Evolutionary conservation across 2,888 invertebrate species (phyloP).

Genomic region (Emmelina monodactyla): DNA sequence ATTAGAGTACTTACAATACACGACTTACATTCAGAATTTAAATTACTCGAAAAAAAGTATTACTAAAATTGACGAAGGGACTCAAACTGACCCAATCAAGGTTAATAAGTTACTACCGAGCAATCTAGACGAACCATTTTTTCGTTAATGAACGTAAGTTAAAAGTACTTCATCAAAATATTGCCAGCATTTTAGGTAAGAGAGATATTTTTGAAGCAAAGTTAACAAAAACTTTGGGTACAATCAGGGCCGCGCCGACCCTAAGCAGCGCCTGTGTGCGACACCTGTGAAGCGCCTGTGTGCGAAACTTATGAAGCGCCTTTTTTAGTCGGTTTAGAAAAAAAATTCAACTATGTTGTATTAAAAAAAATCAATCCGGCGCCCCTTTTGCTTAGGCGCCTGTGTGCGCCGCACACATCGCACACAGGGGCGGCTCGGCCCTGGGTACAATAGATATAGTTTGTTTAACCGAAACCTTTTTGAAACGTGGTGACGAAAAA

Average conservation of each 20-base stretch:
- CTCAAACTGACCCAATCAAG: neutral
- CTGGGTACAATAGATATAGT: conserved; percentile 7
- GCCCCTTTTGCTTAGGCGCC: too few relatives aligned
- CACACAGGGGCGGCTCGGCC: too few relatives aligned
- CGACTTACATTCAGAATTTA: neutral
- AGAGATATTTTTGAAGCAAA: conserved; percentile 9
- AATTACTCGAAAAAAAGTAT: neutral
- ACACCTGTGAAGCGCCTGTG: too few relatives aligned
- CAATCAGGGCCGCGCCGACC: too few relatives aligned
- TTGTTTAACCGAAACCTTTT: conserved; percentile 11
- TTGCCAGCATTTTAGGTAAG: conserved; percentile 7
- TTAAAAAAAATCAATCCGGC: too few relatives aligned
- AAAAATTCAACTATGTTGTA: too few relatives aligned
- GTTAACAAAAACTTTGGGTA: neutral
- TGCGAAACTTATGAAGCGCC: too few relatives aligned
- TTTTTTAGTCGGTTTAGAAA: too few relatives aligned
- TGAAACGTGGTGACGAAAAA: conserved; percentile 6
- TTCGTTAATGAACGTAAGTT: conserved; percentile 3
- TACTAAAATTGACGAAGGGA: neutral
- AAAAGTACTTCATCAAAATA: conserved; percentile 11
- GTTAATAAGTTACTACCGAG: neutral
- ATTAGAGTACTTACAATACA: neutral
- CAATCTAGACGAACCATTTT: neutral
- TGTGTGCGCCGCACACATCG: too few relatives aligned
- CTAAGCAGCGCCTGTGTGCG: too few relatives aligned